These are phyloP conservation scores for Dromococcyx pavoninus DNA, from an alignment of 2,797 vertebrate genomes.

Conservation along the genomic window DNA sequence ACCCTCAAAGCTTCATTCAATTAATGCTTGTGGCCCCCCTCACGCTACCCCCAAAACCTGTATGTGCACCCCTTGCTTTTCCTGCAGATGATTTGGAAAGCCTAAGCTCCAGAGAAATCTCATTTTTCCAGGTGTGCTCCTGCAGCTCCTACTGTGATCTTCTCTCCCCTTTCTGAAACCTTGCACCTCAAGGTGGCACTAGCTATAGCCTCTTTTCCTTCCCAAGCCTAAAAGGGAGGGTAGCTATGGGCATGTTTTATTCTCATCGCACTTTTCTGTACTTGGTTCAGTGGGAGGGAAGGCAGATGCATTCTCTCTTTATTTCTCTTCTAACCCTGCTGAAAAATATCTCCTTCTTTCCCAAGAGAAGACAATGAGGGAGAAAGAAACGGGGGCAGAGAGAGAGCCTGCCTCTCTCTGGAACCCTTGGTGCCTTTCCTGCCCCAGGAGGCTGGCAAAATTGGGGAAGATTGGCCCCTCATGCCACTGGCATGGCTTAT, in stretches of 20 bases:
- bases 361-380: not conserved
- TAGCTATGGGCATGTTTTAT: not conserved
- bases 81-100: not conserved
- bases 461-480: not conserved
- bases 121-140: not conserved
- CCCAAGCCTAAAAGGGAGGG: not conserved
- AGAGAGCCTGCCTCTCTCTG: not conserved
- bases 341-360: not conserved
- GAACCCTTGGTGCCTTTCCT: not conserved
- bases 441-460: not conserved
- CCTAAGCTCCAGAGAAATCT: not conserved
- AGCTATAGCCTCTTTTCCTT: not conserved
- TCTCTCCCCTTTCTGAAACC: not conserved
- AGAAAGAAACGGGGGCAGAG: not conserved
- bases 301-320: not conserved
- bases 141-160: not conserved
- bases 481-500: not conserved
- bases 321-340: not conserved
- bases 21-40: not conserved
- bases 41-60: not conserved
- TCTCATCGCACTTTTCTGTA: not conserved
- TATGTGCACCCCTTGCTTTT: not conserved
- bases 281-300: not conserved
- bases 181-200: not conserved
- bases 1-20: not conserved